These are phyloP conservation scores for Avahi laniger DNA, from an alignment of 2,797 vertebrate genomes.

Conservation along the genomic window DNA sequence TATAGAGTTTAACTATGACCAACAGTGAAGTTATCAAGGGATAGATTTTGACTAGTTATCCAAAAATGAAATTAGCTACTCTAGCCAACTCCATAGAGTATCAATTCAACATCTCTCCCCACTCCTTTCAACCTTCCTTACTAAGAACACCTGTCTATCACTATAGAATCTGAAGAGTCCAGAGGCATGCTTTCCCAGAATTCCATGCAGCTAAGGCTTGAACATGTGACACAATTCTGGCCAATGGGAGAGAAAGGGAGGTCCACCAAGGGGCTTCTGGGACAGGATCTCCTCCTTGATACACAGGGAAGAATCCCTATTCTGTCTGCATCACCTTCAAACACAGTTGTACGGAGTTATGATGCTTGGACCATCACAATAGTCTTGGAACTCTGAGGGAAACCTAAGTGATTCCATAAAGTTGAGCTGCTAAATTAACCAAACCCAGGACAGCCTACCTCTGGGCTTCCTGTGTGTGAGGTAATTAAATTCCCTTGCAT, in stretches of 20 bases:
- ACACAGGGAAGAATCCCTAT: background rate
- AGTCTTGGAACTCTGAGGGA: background rate
- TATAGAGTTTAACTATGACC: background rate
- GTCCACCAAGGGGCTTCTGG: too few relatives aligned
- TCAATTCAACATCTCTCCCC: too few relatives aligned
- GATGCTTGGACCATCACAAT: background rate
- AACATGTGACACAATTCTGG: background rate
- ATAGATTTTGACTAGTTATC: background rate
- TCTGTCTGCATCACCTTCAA: background rate
- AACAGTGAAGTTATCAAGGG: background rate
- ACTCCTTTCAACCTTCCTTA: background rate
- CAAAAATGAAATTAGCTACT: background rate
- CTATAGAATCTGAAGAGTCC: background rate
- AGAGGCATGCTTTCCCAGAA: background rate
- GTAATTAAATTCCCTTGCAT: background rate
- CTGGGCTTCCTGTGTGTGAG: background rate
- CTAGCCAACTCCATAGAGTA: background rate
- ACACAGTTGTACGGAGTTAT: too few relatives aligned
- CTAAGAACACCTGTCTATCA: background rate
- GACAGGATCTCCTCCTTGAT: background rate
- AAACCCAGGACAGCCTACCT: background rate
- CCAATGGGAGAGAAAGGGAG: background rate
- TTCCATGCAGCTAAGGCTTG: background rate
- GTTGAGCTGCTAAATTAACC: background rate
- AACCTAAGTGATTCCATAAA: background rate